phyloP scores from a whole-genome alignment of 2,888 invertebrate species.

The Cephus pygmeus region DNA sequence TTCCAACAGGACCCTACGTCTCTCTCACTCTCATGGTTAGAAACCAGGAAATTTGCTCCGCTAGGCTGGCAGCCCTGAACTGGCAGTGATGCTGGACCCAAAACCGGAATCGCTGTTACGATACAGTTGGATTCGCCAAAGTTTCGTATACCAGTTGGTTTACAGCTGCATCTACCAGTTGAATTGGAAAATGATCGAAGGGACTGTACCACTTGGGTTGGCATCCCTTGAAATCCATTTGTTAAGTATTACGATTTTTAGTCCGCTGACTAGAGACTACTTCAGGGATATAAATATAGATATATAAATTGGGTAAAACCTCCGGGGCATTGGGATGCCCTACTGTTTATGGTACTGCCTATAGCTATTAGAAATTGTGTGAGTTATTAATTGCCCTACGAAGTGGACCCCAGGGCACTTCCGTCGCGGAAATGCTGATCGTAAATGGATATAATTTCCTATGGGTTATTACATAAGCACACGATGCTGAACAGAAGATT shows the following conservation, averaged over 20 bases:
- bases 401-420: not conserved
- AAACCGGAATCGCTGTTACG: not conserved
- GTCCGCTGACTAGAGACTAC: not conserved
- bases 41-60: not conserved
- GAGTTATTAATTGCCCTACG: not conserved
- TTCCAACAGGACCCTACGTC: conserved; percentile 41
- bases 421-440: not conserved
- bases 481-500: not conserved
- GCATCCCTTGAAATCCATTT: not conserved
- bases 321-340: not conserved
- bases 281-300: not conserved
- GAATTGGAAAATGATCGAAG: not conserved
- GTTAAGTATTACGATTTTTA: not conserved
- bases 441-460: not conserved
- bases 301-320: not conserved
- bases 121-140: not conserved
- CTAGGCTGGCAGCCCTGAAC: not conserved
- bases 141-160: not conserved
- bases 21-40: not conserved
- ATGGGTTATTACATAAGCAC: not conserved
- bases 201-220: not conserved
- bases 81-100: not conserved
- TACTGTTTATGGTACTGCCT: not conserved
- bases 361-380: not conserved
- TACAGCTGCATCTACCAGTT: not conserved